These are phyloP conservation scores for Heterodera schachtii DNA, from an alignment of 1,140 invertebrate species.

Conservation along the genomic window DNA sequence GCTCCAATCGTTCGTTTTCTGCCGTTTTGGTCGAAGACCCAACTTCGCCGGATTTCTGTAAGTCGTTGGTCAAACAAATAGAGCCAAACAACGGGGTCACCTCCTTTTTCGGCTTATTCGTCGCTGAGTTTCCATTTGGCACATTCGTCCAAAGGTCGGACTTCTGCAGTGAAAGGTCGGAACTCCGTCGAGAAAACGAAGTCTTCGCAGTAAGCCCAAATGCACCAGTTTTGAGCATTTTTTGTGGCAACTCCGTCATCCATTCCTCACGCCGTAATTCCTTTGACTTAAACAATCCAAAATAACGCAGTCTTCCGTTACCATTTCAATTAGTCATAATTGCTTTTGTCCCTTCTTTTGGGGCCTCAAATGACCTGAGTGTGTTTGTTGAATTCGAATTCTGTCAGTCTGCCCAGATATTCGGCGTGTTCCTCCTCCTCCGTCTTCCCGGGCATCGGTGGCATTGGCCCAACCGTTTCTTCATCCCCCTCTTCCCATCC, in stretches of 20 bases:
- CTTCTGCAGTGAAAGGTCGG: not conserved
- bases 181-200: conserved; percentile 31
- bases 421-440: conserved; percentile 30
- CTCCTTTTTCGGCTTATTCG: not conserved
- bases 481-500: conserved; percentile 26
- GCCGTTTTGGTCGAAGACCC: conserved; percentile 16
- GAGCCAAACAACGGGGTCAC: not conserved
- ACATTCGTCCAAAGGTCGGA: conserved; percentile 16
- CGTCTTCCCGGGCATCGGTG: conserved; percentile 16
- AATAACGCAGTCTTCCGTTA: too few species aligned
- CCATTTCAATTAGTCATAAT: not conserved
- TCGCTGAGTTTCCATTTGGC: conserved; percentile 16
- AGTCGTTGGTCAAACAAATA: not conserved
- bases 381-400: conserved; percentile 35
- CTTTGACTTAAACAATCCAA: not conserved
- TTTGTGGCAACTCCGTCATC: conserved; percentile 48
- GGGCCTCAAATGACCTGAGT: conserved; percentile 4
- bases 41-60: too few species aligned
- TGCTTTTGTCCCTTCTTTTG: too few species aligned
- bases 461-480: conserved; percentile 32
- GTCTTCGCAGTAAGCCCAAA: conserved; percentile 40
- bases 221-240: conserved; percentile 27
- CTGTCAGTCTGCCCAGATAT: conserved; percentile 26
- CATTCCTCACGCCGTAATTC: conserved; percentile 39
- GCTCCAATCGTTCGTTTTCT: conserved; percentile 16